Base-by-base conservation (phyloP, 2,113 vertebrate species). In the Pogonocichla stellata region DNA sequence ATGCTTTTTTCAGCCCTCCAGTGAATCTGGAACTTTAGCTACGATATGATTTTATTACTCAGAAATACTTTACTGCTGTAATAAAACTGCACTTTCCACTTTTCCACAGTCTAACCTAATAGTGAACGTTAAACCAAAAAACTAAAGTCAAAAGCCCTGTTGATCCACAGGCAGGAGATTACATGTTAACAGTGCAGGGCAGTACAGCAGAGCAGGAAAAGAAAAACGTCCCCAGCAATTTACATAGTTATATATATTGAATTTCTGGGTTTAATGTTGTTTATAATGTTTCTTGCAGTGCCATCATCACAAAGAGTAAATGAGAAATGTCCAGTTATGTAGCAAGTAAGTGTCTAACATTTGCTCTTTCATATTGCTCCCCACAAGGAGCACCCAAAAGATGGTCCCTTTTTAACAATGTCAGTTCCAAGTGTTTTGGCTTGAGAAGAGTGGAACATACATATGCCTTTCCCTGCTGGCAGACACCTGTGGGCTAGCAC, bases 11-110 rank as follows among this genome's bases (percentile, higher is more conserved):
- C 8, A 9, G 17, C 2, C 2, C 9, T 4, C 6, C n/a, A 22
- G 11, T 53, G 26, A 80, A 57, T 72, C 34, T 82, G 54, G 11
- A 19, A 45, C 50, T 80, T 86, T 19, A 69, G 28, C 40, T 62
- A 48, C 2, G 1, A 45, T 56, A 61, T 34, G 31, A n/a, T 86
- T 93, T 86, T 72, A 83, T 86, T 86, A 77, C 31, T 67, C 36
- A 64, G 83, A 86, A 93, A 90, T 82, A 58, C 19, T 85, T 84
- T 74, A 87, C 85, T 79, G 71, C 38, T 57, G 61, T n/a, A 90
- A 90, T 93, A 88, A 88, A 95, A 82, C 40, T 47, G 38, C 71
- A 88, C 40, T 86, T 93, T 82, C 40, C 31, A 62, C 70, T 75
- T 53, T 89, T 81, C 86, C 38, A 60, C 58, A 75, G 38, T 56